Percentiles rank a stretch among this genome's conserved stretches.
phyloP scores from a whole-genome alignment of 2,797 vertebrate species.

The Myotis pilosus region DNA sequence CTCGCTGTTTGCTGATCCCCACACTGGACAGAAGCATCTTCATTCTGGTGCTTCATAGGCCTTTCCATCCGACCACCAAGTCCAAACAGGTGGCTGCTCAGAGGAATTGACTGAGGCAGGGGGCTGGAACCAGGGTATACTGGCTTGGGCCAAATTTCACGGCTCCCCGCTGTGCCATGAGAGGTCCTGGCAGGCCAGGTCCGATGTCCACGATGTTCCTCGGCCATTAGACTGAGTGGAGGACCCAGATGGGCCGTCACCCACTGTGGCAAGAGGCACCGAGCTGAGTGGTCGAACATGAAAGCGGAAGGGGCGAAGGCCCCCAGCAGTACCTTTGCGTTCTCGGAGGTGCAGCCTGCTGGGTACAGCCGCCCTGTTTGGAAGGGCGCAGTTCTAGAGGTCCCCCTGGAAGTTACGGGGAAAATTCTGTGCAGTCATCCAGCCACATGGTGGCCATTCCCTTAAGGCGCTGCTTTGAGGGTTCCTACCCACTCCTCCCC shows the following conservation, averaged over 20 bases:
- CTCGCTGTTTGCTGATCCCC: rapidly evolving
- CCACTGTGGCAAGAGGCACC: not conserved
- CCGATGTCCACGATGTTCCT: rapidly evolving
- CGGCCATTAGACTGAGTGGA: rapidly evolving
- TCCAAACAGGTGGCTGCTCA: not conserved
- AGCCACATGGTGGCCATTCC: not conserved
- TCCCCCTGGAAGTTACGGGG: not conserved
- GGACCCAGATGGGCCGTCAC: not conserved
- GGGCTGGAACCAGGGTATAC: not conserved
- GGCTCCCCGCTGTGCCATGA: rapidly evolving
- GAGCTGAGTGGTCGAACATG: not conserved
- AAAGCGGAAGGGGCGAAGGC: not conserved
- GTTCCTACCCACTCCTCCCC: not conserved
- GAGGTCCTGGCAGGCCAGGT: not conserved
- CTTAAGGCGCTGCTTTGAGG: not conserved
- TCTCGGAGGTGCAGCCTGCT: not conserved
- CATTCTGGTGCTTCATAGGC: not conserved
- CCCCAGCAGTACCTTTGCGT: not conserved
- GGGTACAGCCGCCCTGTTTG: not conserved
- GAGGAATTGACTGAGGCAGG: not conserved
- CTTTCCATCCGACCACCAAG: not conserved
- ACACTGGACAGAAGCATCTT: not conserved
- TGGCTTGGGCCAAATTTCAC: not conserved
- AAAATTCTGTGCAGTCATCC: not conserved
- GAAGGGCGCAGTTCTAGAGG: not conserved